phyloP scores from a whole-genome alignment of 2,888 invertebrate species.

The Trichopria drosophilae region DNA sequence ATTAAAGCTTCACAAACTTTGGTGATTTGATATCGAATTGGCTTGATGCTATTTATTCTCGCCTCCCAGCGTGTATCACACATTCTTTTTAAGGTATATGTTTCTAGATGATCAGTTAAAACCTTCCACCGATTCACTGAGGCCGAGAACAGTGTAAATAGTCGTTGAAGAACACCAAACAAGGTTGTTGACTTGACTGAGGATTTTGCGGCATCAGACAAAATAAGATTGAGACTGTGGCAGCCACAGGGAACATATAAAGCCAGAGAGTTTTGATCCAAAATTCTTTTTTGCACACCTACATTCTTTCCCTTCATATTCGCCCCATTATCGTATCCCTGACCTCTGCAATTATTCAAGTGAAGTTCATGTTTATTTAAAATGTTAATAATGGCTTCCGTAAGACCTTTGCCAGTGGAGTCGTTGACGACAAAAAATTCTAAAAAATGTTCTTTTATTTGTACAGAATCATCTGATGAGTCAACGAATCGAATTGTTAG shows the following conservation, averaged over 20 bases:
- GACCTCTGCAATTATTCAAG: constrained; percentile 40
- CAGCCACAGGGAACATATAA: constrained; percentile 20
- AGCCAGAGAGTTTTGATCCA: constrained; percentile 33
- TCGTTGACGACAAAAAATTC: constrained; percentile 19
- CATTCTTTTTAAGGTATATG: constrained; percentile 37
- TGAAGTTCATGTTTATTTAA: constrained; percentile 43
- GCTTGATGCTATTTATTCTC: constrained; percentile 37
- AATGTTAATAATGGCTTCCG: constrained; percentile 38
- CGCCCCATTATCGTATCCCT: constrained; percentile 50
- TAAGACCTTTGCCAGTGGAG: constrained; percentile 27
- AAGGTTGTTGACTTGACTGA: constrained; percentile 44
- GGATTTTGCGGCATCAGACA: constrained; percentile 26
- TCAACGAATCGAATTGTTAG: constrained; percentile 40
- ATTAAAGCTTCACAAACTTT: constrained; percentile 43
- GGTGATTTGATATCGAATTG: constrained; percentile 42
- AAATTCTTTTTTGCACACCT: constrained; percentile 48
- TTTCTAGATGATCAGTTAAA: constrained; percentile 39
- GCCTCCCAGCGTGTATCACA: constrained; percentile 41
- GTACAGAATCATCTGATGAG: constrained; percentile 16
- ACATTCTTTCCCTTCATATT: constrained; percentile 48
- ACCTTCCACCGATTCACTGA: constrained; percentile 41
- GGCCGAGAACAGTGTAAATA: constrained; percentile 32
- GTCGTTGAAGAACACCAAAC: constrained; percentile 45
- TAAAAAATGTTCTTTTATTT: constrained; percentile 29
- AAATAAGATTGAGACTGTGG: constrained; percentile 22